Conservation (phyloP, 2,888 invertebrate genomes). For the Sicus ferrugineus region DNA sequence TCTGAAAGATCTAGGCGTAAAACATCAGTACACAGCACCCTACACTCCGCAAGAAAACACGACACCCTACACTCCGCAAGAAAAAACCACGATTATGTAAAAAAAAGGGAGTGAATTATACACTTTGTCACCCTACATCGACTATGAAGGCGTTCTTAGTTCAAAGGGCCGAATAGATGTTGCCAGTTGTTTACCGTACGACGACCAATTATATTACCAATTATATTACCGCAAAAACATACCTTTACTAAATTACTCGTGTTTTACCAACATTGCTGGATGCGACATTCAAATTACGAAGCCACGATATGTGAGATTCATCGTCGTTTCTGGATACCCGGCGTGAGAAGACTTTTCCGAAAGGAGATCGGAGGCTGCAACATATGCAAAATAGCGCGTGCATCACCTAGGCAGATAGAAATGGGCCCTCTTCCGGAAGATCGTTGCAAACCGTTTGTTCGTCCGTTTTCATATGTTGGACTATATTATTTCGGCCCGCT, state of each 20-base stretch:
- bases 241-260: constrained; percentile 19
- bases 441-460: no score
- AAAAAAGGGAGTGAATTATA: constrained; percentile 1
- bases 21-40: no score
- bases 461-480: no score
- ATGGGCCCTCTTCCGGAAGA: neutral
- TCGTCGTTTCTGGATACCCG: constrained; percentile 13
- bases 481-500: no score
- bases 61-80: no score
- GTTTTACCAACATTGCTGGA: constrained; percentile 5
- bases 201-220: no score
- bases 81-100: neutral
- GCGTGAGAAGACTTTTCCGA: constrained; percentile 23
- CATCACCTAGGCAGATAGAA: neutral
- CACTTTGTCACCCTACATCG: constrained; percentile 30
- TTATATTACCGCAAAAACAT: constrained; percentile 29
- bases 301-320: constrained; percentile 21
- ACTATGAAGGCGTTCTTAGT: constrained; percentile 29
- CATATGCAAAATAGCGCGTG: neutral
- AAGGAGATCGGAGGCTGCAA: neutral
- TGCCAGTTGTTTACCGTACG: constrained; percentile 31
- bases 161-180: constrained; percentile 31
- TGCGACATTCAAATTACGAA: constrained; percentile 34
- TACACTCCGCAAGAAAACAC: no score
- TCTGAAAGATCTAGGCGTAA: no score